Evolutionary conservation across 2,888 invertebrate genomes (phyloP), one percentile per base, ranked within the genome.

Genomic region (Drosophila diplacantha): DNA sequence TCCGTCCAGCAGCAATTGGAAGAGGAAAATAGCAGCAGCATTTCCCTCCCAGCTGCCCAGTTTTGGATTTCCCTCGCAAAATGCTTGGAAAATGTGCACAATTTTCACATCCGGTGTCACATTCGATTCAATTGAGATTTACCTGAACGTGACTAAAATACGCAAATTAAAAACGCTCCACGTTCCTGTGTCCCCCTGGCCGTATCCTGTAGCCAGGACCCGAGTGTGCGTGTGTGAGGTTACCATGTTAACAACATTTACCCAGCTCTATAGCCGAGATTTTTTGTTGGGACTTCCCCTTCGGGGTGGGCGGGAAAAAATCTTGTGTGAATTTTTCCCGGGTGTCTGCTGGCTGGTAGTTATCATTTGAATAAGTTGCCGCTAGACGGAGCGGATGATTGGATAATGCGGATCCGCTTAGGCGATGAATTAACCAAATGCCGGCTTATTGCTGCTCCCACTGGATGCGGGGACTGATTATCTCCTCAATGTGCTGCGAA

Each of bases 61-160:
- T 38, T 37, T 37, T 35, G 51, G 22, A 22, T 39, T 39, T 39
- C 22, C n/a, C 22, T 11, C 39, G 60, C 49, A 74, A 79, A 79
- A 80, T 80, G 80, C 79, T 75, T 79, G 82, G 82, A 82, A 80
- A 82, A 80, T 80, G 82, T 80, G 82, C 80, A 79, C 77, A 81
- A 80, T 83, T 82, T 82, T 83, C 76, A 82, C 83, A 84, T 84
- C 83, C 83, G 84, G 82, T 82, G 83, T 84, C 84, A 84, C 84
- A 84, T 84, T 83, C 75, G 83, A 84, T 84, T 84, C 83, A 84
- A 84, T 84, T 84, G 83, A 84, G 83, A 84, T 84, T 84, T 84
- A 81, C 83, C 81, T 82, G 83, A 73, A 84, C 83, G 83, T 84
- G 83, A 84, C 83, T 83, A 78, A 84, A 84, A 84, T 84, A 75